Evolutionary conservation across 1,140 invertebrate genomes (phyloP).

Genomic region (Littorina saxatilis): DNA sequence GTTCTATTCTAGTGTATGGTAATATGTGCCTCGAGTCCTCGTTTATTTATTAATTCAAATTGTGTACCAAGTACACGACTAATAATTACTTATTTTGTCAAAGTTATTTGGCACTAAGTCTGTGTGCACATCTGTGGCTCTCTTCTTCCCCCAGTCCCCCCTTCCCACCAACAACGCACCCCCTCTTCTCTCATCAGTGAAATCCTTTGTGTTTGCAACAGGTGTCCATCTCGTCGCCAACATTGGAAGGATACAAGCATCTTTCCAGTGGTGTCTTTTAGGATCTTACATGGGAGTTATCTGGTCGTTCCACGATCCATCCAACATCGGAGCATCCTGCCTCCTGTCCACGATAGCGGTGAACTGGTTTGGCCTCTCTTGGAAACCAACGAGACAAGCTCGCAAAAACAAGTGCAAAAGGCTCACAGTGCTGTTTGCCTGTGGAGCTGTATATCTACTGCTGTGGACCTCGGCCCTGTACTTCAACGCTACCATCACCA

Average conservation of each 20-base stretch:
- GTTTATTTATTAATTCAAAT: too few relatives aligned
- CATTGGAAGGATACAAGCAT: constrained; percentile 86
- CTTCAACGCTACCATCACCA: constrained; percentile 91
- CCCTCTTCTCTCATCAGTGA: too few relatives aligned
- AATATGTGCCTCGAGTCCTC: too few relatives aligned
- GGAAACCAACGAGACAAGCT: constrained; percentile 75
- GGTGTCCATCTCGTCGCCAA: constrained; percentile 94
- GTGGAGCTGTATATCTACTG: constrained; percentile 82
- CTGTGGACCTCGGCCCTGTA: constrained; percentile 89
- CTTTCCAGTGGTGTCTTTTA: constrained; percentile 82
- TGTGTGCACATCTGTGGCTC: too few relatives aligned
- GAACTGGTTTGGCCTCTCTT: constrained; percentile 62
- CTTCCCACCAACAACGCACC: too few relatives aligned
- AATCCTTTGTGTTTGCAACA: constrained; percentile 74
- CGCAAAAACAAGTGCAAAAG: constrained; percentile 76
- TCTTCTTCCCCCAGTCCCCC: too few relatives aligned
- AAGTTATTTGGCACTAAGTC: too few relatives aligned
- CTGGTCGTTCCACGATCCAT: constrained; percentile 82
- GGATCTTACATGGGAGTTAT: constrained; percentile 81
- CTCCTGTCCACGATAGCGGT: constrained; percentile 56
- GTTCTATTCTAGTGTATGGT: too few relatives aligned
- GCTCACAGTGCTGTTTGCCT: constrained; percentile 78
- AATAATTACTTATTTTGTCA: too few relatives aligned
- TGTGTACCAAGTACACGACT: too few relatives aligned
- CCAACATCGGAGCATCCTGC: constrained; percentile 48